phyloP scores from a whole-genome alignment of 2,888 invertebrate genomes.

The Synanthedon andrenaeformis region DNA sequence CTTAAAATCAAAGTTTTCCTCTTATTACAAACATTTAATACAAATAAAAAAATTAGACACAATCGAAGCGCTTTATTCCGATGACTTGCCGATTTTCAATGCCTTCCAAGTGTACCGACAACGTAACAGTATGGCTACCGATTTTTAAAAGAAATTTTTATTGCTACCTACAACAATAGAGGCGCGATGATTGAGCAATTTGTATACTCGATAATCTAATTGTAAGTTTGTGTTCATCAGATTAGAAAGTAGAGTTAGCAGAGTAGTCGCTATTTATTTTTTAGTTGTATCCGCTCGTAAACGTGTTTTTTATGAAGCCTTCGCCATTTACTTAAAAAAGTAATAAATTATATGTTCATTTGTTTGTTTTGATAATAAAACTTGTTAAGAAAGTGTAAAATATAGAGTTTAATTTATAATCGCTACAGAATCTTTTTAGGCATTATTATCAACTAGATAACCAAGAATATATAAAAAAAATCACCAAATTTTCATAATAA shows the following conservation, averaged over 20 bases:
- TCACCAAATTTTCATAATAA: too few species aligned
- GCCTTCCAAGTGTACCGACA: constrained; percentile 19
- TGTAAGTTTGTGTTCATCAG: constrained; percentile 46
- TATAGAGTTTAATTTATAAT: too few species aligned
- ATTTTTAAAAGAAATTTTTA: constrained; percentile 25
- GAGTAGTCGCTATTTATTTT: constrained; percentile 7
- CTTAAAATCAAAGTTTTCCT: not conserved
- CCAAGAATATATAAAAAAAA: too few species aligned
- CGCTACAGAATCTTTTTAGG: too few species aligned
- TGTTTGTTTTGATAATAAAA: too few species aligned
- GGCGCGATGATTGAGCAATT: constrained; percentile 42
- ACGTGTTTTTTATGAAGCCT: too few species aligned
- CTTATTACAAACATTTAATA: not conserved
- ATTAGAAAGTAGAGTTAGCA: constrained; percentile 25
- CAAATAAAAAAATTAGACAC: constrained; percentile 1
- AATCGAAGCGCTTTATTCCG: constrained; percentile 14
- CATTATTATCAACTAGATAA: too few species aligned
- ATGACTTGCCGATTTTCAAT: constrained; percentile 19
- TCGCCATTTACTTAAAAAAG: too few species aligned
- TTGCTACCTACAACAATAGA: constrained; percentile 33
- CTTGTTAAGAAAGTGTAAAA: too few species aligned
- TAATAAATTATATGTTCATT: too few species aligned
- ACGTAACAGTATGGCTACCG: constrained; percentile 31
- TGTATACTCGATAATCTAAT: constrained; percentile 45
- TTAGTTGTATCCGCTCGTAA: too few species aligned